Base-by-base conservation (phyloP, 1,140 invertebrate genomes). In the Pachyrhynchus sulphureomaculatus region DNA sequence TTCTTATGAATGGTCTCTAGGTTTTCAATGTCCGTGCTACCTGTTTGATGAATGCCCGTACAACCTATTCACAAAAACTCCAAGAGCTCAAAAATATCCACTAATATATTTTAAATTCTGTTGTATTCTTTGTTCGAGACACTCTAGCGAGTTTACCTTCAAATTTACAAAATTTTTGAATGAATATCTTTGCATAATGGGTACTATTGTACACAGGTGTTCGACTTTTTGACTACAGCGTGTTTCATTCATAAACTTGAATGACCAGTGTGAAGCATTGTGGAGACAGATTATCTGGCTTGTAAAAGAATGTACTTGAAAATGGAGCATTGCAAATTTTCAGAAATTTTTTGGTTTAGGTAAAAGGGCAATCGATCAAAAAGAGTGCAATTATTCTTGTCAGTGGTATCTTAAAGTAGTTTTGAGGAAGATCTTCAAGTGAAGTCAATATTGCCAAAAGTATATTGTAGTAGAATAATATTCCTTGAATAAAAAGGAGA, bases 71-170 rank as follows among this genome's bases (percentile, higher is more conserved):
- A 51, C 5, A 41, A 58, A 39, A 39, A 48, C 20, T 1, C 10
- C 13, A 48, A 49, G 48, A 58, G 33, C 44, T 33, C 33, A 20
- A 63, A 49, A 39, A 56, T 51, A 59, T 57, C 45, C 54, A 59
- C 62, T 64, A 64, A 64, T 64, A 53, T 53, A 58, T 64, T 58
- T 64, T 64, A 64, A 64, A 64, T 62, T 33, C 59, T 59, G 62
- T 59, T 49, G 32, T 57, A n/a, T 45, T 24, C 41, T 42, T 64
- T 64, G 62, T 64, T n/a, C 6, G 5, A 41, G 18, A 47, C 45
- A 64, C 59, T 60, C 48, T 12, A 44, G 33, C 33, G 36, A 33
- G 23, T 53, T 49, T 32, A 53, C 26, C 47, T 49, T 21, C 45
- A 45, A 54, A 39, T 42, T 61, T 41, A 44, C 32, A 24, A 44